Base-by-base conservation (phyloP, 2,113 vertebrate genomes). In the Tragelaphus strepsiceros region DNA sequence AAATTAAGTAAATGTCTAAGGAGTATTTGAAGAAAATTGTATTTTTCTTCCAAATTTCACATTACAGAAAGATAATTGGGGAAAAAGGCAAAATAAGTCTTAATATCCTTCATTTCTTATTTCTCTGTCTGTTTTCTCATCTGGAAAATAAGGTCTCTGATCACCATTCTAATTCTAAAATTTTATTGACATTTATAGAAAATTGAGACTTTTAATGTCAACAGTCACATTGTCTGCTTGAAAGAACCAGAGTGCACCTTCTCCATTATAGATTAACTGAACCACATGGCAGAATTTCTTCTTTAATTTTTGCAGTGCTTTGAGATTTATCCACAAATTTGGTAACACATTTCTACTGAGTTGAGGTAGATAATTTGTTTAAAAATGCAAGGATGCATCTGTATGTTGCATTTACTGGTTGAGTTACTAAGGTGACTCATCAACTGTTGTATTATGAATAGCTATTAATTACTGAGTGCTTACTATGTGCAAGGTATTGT, bases 1-100 rank as follows among this genome's bases (percentile, higher is more conserved):
- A 77, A 94, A 80, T 91, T 93, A 80, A 90, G 90, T 11, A 93
- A 67, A 26, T 59, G 32, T 61, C 22, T 96, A 94, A 95, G 71
- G 10, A 9, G 2, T 71, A 86, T 22, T 26, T 74, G 26, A 94
- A 15, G 11, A 89, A 58, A 88, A 81, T 94, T 86, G 6, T 59
- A 30, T 67, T 43, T 67, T 88, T 86, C 4, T 85, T 91, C 15
- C 24, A 61, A 91, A 91, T 88, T 88, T 98, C 85, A 86, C 88
- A 59, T 46, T 91, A 88, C 24, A 5, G 3, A 82, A 80, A 85
- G 46, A 64, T 62, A 71, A 92, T 43, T 90, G 4, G 14, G 74
- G 30, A 24, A 53, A 95, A 56, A 46, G 59, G 12, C 19, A 84
- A 24, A 39, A 26, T 24, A 56, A 26, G 5, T 90, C 11, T 91